Base-by-base conservation (phyloP, 2,888 invertebrate genomes). In the Gerris lacustris region DNA sequence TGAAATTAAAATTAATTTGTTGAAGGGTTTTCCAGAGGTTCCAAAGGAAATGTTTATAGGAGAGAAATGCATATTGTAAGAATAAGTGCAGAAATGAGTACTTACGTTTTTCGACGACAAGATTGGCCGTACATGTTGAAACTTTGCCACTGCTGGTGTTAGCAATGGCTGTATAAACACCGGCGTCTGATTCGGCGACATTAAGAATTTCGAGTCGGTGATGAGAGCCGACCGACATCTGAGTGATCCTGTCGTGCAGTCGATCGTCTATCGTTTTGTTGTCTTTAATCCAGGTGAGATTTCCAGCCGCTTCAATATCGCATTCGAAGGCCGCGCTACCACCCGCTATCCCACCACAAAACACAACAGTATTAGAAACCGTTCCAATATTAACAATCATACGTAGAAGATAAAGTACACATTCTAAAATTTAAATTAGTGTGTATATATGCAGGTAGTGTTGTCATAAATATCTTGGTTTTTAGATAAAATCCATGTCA, bases 81-180 rank as follows among this genome's bases (percentile, higher is more conserved):
- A 31, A 31, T 31, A 31, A 31, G 31, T 31, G 31, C 31, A 31
- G 1, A 31, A 31, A 31, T 31, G 31, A 4, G 45, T 77, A 82
- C 88, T 87, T 84, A 94, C 94, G 83, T 84, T 91, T 87, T 78
- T 91, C 89, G 75, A 95, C 93, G 75, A 91, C 86, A 77, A 95
- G 86, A 81, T 92, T 92, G 73, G 94, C 92, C 63, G 94, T 92
- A 80, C 93, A 92, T 73, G 90, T 88, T 66, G 91, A 84, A 5
- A 79, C 79, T 77, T 89, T 90, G 73, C 94, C 93, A 72, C 87
- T 86, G 44, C 84, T 83, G 78, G 94, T 93, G 72, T 89, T 88
- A 31, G 95, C 95, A 74, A 92, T 87, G 67, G 94, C 93, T 0
- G 93, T 92, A 80, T 97, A 97, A 66, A 92, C 86, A 68, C 94